These are phyloP conservation scores for Rhagoletis pomonella DNA, from an alignment of 1,140 invertebrate genomes.

Conservation along the genomic window DNA sequence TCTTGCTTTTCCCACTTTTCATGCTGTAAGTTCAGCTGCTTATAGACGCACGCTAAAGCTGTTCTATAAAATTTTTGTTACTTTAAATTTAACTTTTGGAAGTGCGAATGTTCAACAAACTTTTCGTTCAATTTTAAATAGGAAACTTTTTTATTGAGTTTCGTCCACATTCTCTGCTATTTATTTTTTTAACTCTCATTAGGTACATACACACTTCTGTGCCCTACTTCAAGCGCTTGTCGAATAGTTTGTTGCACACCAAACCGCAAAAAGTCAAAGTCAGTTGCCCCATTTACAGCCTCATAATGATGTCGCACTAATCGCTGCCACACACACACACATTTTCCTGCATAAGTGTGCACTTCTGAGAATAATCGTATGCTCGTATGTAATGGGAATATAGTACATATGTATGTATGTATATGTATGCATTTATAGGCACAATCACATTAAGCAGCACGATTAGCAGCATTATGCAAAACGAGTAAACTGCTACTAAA, in stretches of 20 bases:
- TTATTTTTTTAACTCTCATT: background rate
- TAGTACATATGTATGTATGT: background rate
- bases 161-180: background rate
- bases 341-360: constrained; percentile 24
- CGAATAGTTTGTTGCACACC: constrained; percentile 6
- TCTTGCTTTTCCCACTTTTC: background rate
- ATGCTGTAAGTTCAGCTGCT: background rate
- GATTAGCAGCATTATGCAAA: background rate
- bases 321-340: background rate
- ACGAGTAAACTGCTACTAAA: background rate
- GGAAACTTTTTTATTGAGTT: background rate
- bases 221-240: background rate
- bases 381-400: too few species aligned
- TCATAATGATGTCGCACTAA: constrained; percentile 42
- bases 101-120: background rate
- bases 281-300: constrained; percentile 41
- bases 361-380: background rate
- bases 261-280: constrained; percentile 38
- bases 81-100: background rate
- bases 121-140: background rate
- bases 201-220: background rate
- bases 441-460: background rate
- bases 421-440: background rate
- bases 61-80: background rate
- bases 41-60: background rate